A percentile compares a stretch with the other conserved stretches of the same genome.
Evolutionary conservation across 2,113 vertebrate genomes (phyloP).

Genomic region (Nibea albiflora): DNA sequence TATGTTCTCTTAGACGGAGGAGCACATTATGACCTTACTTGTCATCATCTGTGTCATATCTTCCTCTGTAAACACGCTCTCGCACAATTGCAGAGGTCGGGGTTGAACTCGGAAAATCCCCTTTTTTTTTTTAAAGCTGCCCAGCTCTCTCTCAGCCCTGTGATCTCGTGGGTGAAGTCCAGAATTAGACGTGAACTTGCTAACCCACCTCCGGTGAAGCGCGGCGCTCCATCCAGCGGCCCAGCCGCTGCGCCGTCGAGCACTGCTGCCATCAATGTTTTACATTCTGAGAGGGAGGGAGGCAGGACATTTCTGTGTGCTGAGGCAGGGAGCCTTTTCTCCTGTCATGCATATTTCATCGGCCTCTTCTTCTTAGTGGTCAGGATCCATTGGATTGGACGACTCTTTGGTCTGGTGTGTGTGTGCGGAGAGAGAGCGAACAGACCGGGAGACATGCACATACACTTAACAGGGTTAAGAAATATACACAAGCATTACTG

Average conservation of each 20-base stretch:
- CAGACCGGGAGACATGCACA: not conserved
- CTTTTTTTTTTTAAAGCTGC: slow-evolving; percentile 51
- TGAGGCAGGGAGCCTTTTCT: slow-evolving; percentile 56
- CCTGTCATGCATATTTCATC: slow-evolving; percentile 78
- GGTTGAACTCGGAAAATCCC: slow-evolving; percentile 39
- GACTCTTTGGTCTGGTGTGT: slow-evolving; percentile 25
- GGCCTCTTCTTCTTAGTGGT: slow-evolving; percentile 65
- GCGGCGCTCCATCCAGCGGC: slow-evolving; percentile 40
- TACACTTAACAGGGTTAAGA: not conserved
- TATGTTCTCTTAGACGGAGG: not conserved
- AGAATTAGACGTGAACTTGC: slow-evolving; percentile 76
- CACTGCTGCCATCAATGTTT: slow-evolving; percentile 75
- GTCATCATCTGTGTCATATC: slow-evolving; percentile 1
- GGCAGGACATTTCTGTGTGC: slow-evolving; percentile 64
- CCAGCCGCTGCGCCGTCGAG: slow-evolving; percentile 21
- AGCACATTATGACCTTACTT: slow-evolving; percentile 8
- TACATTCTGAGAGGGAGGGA: slow-evolving; percentile 47
- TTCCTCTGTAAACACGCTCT: not conserved
- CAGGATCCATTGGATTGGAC: slow-evolving; percentile 45
- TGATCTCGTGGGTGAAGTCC: slow-evolving; percentile 61
- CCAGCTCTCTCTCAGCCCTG: slow-evolving; percentile 21
- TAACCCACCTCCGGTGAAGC: slow-evolving; percentile 48
- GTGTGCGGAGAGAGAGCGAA: slow-evolving; percentile 10
- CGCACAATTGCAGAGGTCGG: not conserved
- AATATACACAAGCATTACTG: not conserved